Percentiles rank a stretch among this genome's conserved stretches.
phyloP scores from a whole-genome alignment of 2,797 vertebrate species.

The Petrocephalus schoutedeni region DNA sequence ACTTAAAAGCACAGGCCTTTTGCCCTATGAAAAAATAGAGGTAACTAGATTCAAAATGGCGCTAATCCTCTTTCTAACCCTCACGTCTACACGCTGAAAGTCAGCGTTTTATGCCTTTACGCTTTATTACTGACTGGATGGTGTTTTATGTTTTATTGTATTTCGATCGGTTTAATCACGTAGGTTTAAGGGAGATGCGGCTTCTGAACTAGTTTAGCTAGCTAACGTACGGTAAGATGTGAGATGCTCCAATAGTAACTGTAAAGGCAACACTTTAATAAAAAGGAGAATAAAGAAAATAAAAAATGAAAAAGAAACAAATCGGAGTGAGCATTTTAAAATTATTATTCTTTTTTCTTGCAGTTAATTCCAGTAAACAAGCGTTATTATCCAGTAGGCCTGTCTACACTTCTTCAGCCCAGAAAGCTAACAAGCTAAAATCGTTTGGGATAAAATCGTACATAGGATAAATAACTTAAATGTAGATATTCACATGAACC shows the following conservation, averaged over 20 bases:
- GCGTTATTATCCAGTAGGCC: not conserved
- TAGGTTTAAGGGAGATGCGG: constrained; percentile 24
- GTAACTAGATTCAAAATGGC: constrained; percentile 48
- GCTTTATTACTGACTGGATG: not conserved
- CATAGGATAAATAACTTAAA: not conserved
- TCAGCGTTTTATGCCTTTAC: constrained; percentile 29
- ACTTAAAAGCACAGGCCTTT: not conserved
- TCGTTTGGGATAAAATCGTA: not conserved
- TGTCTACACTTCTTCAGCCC: not conserved
- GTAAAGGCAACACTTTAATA: not conserved
- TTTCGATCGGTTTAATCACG: constrained; percentile 14
- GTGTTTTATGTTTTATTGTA: not conserved
- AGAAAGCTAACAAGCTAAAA: not conserved
- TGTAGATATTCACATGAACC: not conserved
- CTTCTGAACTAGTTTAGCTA: constrained; percentile 24
- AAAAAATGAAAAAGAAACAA: not conserved
- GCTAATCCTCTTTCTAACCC: constrained; percentile 61
- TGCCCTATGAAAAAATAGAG: not conserved
- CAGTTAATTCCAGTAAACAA: not conserved
- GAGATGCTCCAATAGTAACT: not conserved
- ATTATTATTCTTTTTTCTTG: not conserved
- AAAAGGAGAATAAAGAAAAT: not conserved
- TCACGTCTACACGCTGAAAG: constrained; percentile 70
- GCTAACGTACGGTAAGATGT: not conserved
- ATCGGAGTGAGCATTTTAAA: not conserved